These are phyloP conservation scores for Corvus hawaiiensis DNA, from an alignment of 2,113 vertebrate genomes.

Conservation along the genomic window DNA sequence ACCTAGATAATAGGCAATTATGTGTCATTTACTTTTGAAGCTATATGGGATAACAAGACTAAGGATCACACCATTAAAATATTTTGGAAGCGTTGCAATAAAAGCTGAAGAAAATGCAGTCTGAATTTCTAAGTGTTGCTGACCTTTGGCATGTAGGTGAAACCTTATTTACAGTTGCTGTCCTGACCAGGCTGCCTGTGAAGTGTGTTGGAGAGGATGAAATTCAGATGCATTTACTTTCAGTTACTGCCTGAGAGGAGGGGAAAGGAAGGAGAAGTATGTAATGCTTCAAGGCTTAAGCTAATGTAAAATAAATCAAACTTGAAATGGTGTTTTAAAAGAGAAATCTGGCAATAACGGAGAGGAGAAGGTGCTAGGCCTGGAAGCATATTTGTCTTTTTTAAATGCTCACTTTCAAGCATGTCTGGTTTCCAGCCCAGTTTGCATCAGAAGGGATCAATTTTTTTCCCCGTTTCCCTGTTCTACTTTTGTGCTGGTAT, in stretches of 20 bases:
- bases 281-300: background rate
- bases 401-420: slow-evolving; percentile 66
- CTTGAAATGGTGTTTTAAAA: slow-evolving; percentile 39
- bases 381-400: slow-evolving; percentile 65
- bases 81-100: background rate
- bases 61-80: background rate
- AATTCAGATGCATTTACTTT: background rate
- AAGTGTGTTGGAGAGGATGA: background rate
- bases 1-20: background rate
- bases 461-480: slow-evolving; percentile 67
- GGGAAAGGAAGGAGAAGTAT: background rate
- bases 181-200: background rate
- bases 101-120: background rate
- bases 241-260: background rate
- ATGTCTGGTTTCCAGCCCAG: slow-evolving; percentile 65
- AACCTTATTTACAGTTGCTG: background rate
- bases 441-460: slow-evolving; percentile 72
- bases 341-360: slow-evolving; percentile 11
- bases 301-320: slow-evolving; percentile 50
- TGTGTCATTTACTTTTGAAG: background rate
- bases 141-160: background rate
- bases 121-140: background rate
- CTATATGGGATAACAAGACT: background rate
- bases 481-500: slow-evolving; percentile 75
- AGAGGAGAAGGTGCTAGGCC: slow-evolving; percentile 21